Evolutionary conservation across 2,797 vertebrate species (phyloP).

Genomic region (Yasuhikotakia modesta): DNA sequence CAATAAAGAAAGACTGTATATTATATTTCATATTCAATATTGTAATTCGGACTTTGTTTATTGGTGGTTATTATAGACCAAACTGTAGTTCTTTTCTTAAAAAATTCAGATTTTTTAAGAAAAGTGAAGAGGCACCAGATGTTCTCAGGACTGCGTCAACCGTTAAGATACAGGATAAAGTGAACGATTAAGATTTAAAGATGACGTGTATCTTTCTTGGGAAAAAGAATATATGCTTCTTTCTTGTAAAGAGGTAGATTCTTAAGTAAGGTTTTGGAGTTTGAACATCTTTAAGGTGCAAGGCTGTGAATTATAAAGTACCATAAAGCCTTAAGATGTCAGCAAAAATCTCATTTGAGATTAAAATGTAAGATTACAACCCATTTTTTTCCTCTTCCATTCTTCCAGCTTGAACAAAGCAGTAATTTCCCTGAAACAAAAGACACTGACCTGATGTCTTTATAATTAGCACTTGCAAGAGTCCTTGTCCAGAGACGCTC

Average conservation of each 20-base stretch:
- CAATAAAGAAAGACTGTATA: background rate
- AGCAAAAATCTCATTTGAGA: constrained; percentile 2
- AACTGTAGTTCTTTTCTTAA: background rate
- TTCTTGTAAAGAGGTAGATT: no score
- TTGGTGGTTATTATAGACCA: background rate
- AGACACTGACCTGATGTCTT: constrained; percentile 26
- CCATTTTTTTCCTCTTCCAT: background rate
- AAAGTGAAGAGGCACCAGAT: background rate
- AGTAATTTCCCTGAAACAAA: constrained; percentile 17
- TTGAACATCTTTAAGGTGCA: background rate
- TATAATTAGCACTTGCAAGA: constrained; percentile 19
- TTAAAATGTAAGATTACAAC: background rate
- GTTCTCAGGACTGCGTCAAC: background rate
- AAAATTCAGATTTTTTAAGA: background rate
- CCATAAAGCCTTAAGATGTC: background rate
- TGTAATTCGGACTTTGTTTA: background rate
- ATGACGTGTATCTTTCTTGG: background rate
- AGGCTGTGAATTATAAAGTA: background rate
- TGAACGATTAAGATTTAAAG: background rate
- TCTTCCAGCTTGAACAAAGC: background rate
- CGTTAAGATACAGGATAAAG: background rate
- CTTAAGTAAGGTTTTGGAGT: no score
- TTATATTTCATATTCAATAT: background rate
- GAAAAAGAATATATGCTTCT: background rate
- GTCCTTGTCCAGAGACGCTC: background rate